phyloP scores from a whole-genome alignment of 2,113 vertebrate species.

The Ictalurus furcatus region DNA sequence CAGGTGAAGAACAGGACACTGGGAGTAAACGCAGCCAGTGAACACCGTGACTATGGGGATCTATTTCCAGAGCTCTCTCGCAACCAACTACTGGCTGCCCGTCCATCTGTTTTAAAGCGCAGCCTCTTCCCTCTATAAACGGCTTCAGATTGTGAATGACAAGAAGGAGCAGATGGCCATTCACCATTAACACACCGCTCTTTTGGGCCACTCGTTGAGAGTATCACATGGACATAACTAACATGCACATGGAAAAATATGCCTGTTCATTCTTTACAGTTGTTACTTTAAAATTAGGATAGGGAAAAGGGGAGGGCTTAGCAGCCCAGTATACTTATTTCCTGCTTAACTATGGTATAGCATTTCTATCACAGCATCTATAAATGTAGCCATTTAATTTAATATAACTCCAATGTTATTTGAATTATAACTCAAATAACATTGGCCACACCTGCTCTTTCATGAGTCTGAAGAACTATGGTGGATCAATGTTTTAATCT shows the following conservation, averaged over 20 bases:
- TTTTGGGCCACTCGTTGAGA: conserved; percentile 59
- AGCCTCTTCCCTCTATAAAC: conserved; percentile 24
- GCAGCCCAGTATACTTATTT: conserved; percentile 67
- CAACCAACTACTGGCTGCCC: conserved; percentile 62
- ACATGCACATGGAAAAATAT: conserved; percentile 36
- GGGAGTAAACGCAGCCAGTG: conserved; percentile 67
- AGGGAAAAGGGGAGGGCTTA: conserved; percentile 60
- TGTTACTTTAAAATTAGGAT: conserved; percentile 4
- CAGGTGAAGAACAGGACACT: conserved; percentile 60
- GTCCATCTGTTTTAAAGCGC: conserved; percentile 28
- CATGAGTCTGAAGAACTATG: too few species aligned
- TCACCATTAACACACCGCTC: conserved; percentile 56
- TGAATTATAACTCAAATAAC: conserved; percentile 13
- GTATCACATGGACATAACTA: conserved; percentile 52
- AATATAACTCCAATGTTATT: conserved; percentile 5
- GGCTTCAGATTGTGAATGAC: conserved; percentile 11
- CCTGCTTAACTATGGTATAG: conserved; percentile 65
- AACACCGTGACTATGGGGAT: conserved; percentile 38
- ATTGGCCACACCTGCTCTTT: background rate
- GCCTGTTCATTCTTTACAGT: background rate
- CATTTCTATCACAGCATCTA: conserved; percentile 70
- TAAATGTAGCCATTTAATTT: conserved; percentile 66
- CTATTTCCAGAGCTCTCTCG: conserved; percentile 39
- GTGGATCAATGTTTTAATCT: background rate
- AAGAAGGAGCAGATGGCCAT: conserved; percentile 53